Evolutionary conservation across 2,888 invertebrate genomes (phyloP).

Genomic region (Pollenia angustigena): DNA sequence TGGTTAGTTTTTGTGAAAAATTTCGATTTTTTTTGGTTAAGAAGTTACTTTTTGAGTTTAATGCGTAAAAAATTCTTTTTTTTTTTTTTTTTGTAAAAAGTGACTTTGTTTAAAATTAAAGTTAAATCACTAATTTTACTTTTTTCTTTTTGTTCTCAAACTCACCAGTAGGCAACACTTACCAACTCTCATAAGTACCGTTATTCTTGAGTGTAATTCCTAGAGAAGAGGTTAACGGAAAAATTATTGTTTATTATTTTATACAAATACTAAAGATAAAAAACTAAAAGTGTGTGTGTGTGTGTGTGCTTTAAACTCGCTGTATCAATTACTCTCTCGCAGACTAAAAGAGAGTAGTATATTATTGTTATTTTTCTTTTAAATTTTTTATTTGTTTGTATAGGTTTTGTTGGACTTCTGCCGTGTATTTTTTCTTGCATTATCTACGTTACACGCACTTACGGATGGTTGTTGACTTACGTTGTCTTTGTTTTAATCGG

Average conservation of each 20-base stretch:
- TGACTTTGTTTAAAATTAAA: too few relatives aligned
- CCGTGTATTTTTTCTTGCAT: conserved; percentile 12
- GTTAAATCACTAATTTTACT: too few relatives aligned
- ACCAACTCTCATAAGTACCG: not conserved
- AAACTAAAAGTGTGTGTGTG: not conserved
- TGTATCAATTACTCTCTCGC: not conserved
- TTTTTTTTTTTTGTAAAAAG: too few relatives aligned
- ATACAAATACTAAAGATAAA: conserved; percentile 21
- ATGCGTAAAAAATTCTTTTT: not conserved
- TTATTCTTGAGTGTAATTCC: conserved; percentile 8
- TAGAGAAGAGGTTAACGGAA: conserved; percentile 26
- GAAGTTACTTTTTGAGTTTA: not conserved
- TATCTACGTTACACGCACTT: conserved; percentile 42
- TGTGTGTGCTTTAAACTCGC: not conserved
- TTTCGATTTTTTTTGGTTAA: too few relatives aligned
- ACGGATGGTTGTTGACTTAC: conserved; percentile 20
- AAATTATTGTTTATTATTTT: conserved; percentile 32
- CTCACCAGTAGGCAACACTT: not conserved
- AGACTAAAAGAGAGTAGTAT: not conserved
- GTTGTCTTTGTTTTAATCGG: conserved; percentile 29
- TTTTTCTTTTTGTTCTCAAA: not conserved
- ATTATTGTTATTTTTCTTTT: conserved; percentile 7
- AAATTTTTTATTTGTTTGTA: not conserved
- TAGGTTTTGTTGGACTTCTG: conserved; percentile 31
- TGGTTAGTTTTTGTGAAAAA: too few relatives aligned